Base-by-base conservation (phyloP, 2,113 vertebrate species). In the Rhinolophus sinicus region DNA sequence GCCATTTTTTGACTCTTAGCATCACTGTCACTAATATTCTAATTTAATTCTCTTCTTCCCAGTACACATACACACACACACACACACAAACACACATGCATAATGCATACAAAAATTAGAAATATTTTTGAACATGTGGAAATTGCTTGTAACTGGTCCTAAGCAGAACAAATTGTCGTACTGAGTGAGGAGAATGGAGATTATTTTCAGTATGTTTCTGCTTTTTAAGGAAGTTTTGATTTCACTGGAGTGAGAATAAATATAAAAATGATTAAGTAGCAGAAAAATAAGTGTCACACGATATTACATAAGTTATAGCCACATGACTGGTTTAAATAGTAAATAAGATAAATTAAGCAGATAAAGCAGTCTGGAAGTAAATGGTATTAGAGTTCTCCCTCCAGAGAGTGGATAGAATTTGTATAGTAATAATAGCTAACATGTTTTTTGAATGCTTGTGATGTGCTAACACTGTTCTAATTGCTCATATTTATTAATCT, bases 191-290 rank as follows among this genome's bases (percentile, higher is more conserved):
- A 76, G 1, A 35, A 69, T 65, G 24, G 50, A 35, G 56, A 62
- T 28, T 38, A 47, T 58, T 62, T 80, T 70, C 40, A 62, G 9
- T 15, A 40, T 70, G 4, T 18, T 56, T 93, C 28, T 70, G 35
- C 38, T 38, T 82, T 73, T 77, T 44, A 93, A 91, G 47, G 44
- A 94, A 35, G 22, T 52, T 65, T 82, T 80, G 1, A 70, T 87
- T 65, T 94, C 64, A 30, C 69, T 47, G 30, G 15, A 26, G 12
- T 44, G 1, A 52, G 3, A 77, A 69, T 78, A 84, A 86, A 67
- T 89, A n/a, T 33, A 35, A 65, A 81, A 84, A 22, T 52, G 22
- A 88, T 38, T 73, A 47, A 62, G 26, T 18, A 67, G 11, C 30
- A 92, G 54, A 77, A 56, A 83, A 88, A 76, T 8, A 77, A 77